Evolutionary conservation across 2,797 vertebrate species (phyloP).

Genomic region (Geotrypetes seraphini): DNA sequence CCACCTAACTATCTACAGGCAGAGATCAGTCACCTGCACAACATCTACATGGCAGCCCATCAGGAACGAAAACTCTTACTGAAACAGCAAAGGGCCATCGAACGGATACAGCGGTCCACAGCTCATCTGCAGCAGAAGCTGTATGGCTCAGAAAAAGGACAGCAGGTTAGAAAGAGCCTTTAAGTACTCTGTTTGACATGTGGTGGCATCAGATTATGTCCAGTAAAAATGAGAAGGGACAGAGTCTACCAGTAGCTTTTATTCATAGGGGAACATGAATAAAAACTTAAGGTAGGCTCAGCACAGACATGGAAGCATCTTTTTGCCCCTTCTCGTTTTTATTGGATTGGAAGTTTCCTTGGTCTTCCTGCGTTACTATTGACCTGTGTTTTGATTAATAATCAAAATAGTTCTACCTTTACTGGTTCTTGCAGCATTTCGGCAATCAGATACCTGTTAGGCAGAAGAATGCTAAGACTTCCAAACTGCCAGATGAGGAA

Average conservation of each 20-base stretch:
- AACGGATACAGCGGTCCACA: constrained; percentile 20
- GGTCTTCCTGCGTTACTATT: no score
- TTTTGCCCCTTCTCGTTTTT: no score
- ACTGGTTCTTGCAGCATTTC: background rate
- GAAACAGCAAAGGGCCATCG: constrained; percentile 38
- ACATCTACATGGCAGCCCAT: constrained; percentile 17
- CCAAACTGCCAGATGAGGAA: background rate
- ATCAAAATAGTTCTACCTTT: background rate
- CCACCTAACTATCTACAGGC: constrained; percentile 20
- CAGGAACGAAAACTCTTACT: constrained; percentile 40
- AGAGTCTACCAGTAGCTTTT: no score
- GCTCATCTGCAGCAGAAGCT: constrained; percentile 25
- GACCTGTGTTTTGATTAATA: no score
- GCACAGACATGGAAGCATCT: no score
- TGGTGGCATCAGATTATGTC: no score
- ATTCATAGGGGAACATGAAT: no score
- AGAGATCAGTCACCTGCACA: constrained; percentile 39
- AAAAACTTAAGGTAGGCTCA: no score
- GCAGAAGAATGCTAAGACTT: background rate
- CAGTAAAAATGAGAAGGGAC: no score
- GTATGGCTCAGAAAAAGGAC: background rate
- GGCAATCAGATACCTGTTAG: background rate
- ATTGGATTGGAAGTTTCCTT: no score
- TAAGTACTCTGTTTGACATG: background rate
- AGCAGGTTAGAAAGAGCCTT: constrained; percentile 3